phyloP scores from a whole-genome alignment of 2,797 vertebrate species.

The Betta splendens region DNA sequence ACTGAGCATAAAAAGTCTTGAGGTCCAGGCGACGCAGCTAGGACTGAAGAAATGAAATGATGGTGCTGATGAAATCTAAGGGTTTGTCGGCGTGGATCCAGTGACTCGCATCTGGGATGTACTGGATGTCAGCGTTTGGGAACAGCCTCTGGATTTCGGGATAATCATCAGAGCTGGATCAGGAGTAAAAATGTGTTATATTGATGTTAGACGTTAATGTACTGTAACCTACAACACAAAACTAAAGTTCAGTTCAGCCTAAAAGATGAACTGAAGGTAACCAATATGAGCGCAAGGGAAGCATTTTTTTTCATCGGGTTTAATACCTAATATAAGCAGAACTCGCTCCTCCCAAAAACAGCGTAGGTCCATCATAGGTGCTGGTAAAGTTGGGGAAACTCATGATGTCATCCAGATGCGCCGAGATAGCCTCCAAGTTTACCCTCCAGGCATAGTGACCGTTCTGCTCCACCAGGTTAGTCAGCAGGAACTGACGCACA shows the following conservation, averaged over 20 bases:
- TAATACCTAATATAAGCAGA: constrained; percentile 91
- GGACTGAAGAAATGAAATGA: constrained; percentile 87
- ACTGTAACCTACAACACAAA: too few relatives aligned
- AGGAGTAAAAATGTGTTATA: background rate
- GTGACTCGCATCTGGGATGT: constrained; percentile 90
- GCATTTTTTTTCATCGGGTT: constrained; percentile 5
- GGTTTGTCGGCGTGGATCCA: constrained; percentile 95
- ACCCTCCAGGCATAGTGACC: constrained; percentile 88
- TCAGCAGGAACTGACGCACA: constrained; percentile 90
- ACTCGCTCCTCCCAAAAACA: constrained; percentile 92
- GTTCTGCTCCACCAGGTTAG: constrained; percentile 89
- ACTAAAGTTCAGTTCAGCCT: too few relatives aligned
- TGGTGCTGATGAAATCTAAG: constrained; percentile 89
- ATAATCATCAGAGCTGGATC: constrained; percentile 87
- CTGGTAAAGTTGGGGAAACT: constrained; percentile 84
- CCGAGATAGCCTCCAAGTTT: constrained; percentile 89
- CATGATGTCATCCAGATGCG: constrained; percentile 84
- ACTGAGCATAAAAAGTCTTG: constrained; percentile 39
- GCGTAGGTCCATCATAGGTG: constrained; percentile 84
- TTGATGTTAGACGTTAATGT: too few relatives aligned
- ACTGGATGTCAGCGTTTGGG: constrained; percentile 88
- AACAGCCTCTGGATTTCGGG: constrained; percentile 93
- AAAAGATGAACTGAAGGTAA: too few relatives aligned
- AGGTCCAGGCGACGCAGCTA: constrained; percentile 55
- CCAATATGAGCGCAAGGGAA: too few relatives aligned